Base-by-base conservation (phyloP, 2,797 vertebrate species). In the Picus viridis region DNA sequence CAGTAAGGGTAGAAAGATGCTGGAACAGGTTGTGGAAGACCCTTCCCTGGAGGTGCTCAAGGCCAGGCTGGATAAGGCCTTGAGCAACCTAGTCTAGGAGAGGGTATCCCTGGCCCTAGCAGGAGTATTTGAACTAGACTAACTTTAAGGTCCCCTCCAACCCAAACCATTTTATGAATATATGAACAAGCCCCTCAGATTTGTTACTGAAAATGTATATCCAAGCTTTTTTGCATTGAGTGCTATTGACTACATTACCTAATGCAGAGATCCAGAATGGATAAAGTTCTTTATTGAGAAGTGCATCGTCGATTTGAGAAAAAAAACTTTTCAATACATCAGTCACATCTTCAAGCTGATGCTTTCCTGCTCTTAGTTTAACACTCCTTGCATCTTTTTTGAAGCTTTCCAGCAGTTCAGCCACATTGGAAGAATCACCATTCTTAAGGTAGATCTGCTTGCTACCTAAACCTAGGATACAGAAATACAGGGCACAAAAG, bases 201-300 rank as follows among this genome's bases (percentile, higher is more conserved):
- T 16, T 45, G 6, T 74, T 45, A 73, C 11, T 71, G 34, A 75
- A 74, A 81, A 88, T 10, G 5, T 34, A 43, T 6, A 30, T 49
- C 43, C 26, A 69, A 62, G 3, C 2, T 80, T 68, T 77, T 22
- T 47, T 43, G 7, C 19, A 89, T 2, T 30, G 9, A 82, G 12
- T 54, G 9, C 13, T 65, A 72, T 6, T 26, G 2, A 47, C 54
- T 16, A 36, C 4, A 53, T 96, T 98, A 99, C 99, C 99, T 97
- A 99, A 97, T 22, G 98, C 98, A 30, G 99, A 98, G 92, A 99
- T 98, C 99, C 99, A 99, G 92, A 99, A 99, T 0, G 99, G 99
- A 92, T 99, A 99, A 54, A 99, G 98, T 96, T 99, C 98, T 96
- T 99, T 99, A 79, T 98, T 98, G 75, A 99, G 98, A 67, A 99